Base-by-base conservation (phyloP, 2,888 invertebrate genomes). In the Syrphus vitripennis region DNA sequence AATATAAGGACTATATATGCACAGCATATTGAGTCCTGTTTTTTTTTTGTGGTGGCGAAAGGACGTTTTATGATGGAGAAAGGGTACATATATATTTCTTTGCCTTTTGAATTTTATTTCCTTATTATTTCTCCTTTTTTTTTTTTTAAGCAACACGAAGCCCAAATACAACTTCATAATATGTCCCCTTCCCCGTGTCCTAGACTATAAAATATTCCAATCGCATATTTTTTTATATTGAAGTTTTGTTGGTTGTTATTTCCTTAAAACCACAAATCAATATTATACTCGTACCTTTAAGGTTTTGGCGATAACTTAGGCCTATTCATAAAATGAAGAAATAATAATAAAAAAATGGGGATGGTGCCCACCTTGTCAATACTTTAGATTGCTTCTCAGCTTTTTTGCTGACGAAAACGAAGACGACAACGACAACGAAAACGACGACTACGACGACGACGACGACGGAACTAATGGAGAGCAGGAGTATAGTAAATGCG, bases 191-290 rank as follows among this genome's bases (percentile, higher is more conserved):
- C 31, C 42, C 31, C 21, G 3, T n/a, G n/a, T 16, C 31, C 16
- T 37, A n/a, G 16, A 45, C 61, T 65, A 80, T 84, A 84, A 83
- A 84, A 76, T 80, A 84, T 84, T 84, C 83, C 75, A 80, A 80
- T 84, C 80, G 83, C 83, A 84, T 80, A 84, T 76, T 84, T 80
- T 61, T 75, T 69, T 74, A 26, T 34, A 34, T 37, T 34, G 14
- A 19, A 21, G 34, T 37, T n/a, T n/a, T 61, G n/a, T 65, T 45
- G 63, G 45, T 67, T 67, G 50, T 80, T 84, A 59, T 80, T 80
- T 50, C 67, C 65, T 76, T 55, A 65, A 84, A 70, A 79, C 80
- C 83, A 70, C 83, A 84, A 75, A 84, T 84, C 83, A 83, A 83
- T 83, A 81, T 34, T 3, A 7, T 67, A 24, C n/a, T n/a, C n/a